A percentile compares a stretch with the other conserved stretches of the same genome.
Evolutionary conservation across 2,888 invertebrate genomes (phyloP).

Genomic region (Sepiola atlantica): DNA sequence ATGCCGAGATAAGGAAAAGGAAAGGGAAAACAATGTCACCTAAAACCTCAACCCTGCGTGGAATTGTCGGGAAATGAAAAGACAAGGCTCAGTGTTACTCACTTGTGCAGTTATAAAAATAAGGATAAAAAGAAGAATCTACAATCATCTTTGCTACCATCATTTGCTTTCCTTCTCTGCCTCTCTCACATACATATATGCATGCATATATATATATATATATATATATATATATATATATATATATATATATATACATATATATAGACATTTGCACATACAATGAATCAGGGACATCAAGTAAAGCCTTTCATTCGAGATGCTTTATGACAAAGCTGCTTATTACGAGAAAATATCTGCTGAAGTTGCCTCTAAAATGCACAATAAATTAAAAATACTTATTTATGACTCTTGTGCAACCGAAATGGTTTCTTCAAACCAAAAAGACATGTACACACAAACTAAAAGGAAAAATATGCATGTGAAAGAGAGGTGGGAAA

Average conservation of each 20-base stretch:
- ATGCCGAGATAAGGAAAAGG: background rate
- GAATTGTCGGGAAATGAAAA: slow-evolving; percentile 15
- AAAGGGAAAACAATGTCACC: background rate
- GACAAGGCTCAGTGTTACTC: background rate
- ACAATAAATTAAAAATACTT: background rate
- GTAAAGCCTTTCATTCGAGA: background rate
- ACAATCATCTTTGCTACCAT: background rate
- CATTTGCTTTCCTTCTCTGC: background rate
- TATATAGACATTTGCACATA: background rate
- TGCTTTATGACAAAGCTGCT: background rate
- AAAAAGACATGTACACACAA: background rate
- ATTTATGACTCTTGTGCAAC: background rate
- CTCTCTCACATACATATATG: background rate
- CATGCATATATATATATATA: background rate
- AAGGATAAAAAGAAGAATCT: slow-evolving; percentile 1
- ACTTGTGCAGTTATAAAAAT: background rate
- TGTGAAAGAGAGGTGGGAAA: background rate
- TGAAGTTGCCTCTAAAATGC: background rate
- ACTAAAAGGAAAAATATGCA: background rate
- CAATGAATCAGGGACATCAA: background rate
- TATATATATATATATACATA: slow-evolving; percentile 3
- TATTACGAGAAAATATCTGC: background rate
- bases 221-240: background rate
- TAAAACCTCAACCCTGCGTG: background rate
- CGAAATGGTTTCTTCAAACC: background rate